Evolutionary conservation across 2,888 invertebrate species (phyloP).

Genomic region (Onchidella celtica): DNA sequence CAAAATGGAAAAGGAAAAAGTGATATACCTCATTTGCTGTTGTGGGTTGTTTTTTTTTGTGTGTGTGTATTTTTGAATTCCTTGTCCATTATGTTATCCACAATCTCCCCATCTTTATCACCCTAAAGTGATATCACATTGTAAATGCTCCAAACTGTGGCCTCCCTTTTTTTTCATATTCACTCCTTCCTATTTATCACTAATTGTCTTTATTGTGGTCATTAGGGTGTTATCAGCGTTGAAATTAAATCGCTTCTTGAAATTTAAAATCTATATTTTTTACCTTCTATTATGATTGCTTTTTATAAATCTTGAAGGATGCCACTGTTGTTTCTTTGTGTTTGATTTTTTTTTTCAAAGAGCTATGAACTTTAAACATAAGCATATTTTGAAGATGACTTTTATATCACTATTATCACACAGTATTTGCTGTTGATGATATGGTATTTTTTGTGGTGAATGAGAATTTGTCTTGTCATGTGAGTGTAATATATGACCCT

Average conservation of each 20-base stretch:
- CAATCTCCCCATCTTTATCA: too few species aligned
- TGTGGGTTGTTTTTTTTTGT: neutral
- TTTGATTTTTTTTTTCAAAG: too few species aligned
- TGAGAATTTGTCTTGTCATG: neutral
- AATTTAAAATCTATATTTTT: slow-evolving; percentile 28
- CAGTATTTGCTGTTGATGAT: neutral
- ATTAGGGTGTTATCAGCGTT: slow-evolving; percentile 3
- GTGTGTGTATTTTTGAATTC: too few species aligned
- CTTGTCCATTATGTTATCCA: too few species aligned
- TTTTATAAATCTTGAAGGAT: neutral
- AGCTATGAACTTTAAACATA: too few species aligned
- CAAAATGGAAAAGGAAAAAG: too few species aligned
- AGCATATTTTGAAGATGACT: too few species aligned
- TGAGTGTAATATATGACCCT: neutral
- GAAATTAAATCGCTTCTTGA: neutral
- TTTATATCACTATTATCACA: too few species aligned
- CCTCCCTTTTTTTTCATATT: neutral
- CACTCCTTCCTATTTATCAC: neutral
- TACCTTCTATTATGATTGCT: neutral
- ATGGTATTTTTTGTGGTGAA: neutral
- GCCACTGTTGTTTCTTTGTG: too few species aligned
- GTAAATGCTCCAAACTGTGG: too few species aligned
- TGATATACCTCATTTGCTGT: slow-evolving; percentile 42
- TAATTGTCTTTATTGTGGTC: neutral
- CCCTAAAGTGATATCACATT: too few species aligned